Conservation (phyloP, 2,888 invertebrate species). For the Nomada fucata region DNA sequence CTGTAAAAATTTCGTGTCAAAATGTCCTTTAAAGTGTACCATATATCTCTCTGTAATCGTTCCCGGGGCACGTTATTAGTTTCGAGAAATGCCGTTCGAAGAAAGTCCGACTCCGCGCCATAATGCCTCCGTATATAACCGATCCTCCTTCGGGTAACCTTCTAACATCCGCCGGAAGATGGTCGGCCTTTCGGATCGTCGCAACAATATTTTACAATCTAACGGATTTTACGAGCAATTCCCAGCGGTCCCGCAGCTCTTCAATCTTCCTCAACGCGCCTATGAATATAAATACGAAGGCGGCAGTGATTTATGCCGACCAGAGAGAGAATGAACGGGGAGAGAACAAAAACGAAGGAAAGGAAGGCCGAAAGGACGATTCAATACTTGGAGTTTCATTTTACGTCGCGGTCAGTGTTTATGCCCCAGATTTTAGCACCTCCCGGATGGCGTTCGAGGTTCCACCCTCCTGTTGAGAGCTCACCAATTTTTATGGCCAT, state of each 20-base stretch:
- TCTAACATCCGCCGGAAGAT: slow-evolving; percentile 60
- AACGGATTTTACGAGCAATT: slow-evolving; percentile 80
- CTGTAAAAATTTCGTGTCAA: slow-evolving; percentile 33
- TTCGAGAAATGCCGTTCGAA: slow-evolving; percentile 39
- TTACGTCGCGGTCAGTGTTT: slow-evolving; percentile 82
- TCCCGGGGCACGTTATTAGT: slow-evolving; percentile 31
- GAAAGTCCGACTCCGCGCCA: background rate
- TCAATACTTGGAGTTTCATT: slow-evolving; percentile 76
- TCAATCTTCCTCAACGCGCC: slow-evolving; percentile 81
- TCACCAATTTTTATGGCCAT: slow-evolving; percentile 78
- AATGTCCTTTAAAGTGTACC: slow-evolving; percentile 20
- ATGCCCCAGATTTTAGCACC: slow-evolving; percentile 81
- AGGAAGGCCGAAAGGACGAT: slow-evolving; percentile 68
- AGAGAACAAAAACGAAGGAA: slow-evolving; percentile 19
- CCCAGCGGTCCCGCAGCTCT: slow-evolving; percentile 77
- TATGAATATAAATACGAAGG: slow-evolving; percentile 82
- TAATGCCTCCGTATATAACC: background rate
- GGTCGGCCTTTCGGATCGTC: slow-evolving; percentile 65
- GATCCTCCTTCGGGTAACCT: slow-evolving; percentile 51
- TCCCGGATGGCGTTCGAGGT: slow-evolving; percentile 73
- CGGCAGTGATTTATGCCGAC: slow-evolving; percentile 80
- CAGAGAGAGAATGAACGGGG: slow-evolving; percentile 47
- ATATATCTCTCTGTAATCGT: slow-evolving; percentile 37
- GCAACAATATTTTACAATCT: slow-evolving; percentile 82
- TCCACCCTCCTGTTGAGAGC: slow-evolving; percentile 72